Conservation (phyloP, 2,113 vertebrate species). For the Ptilonorhynchus violaceus region DNA sequence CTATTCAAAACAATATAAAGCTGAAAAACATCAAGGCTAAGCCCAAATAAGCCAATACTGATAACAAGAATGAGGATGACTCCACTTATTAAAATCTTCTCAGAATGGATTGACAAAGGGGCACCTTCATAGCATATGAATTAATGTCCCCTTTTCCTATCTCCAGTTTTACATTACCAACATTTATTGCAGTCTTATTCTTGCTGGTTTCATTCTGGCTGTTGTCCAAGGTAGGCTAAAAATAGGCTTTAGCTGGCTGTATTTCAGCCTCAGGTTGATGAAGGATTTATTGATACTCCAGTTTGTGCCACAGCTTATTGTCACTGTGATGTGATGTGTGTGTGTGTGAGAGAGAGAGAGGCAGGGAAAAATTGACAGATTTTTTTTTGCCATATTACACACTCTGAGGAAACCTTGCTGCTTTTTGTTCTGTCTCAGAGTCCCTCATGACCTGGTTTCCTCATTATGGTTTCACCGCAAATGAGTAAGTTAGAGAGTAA, state of each 20-base stretch:
- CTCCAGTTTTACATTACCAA: background rate
- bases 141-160: constrained; percentile 22
- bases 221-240: constrained; percentile 50
- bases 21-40: background rate
- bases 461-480: background rate
- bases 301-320: constrained; percentile 45
- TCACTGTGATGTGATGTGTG: constrained; percentile 20
- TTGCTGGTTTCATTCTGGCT: constrained; percentile 78
- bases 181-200: constrained; percentile 76
- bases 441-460: background rate
- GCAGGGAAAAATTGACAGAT: background rate
- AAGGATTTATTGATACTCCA: constrained; percentile 71
- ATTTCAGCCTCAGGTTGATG: constrained; percentile 61
- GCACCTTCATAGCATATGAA: background rate
- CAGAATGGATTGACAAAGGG: background rate
- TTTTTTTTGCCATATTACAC: background rate
- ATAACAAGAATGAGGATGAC: background rate
- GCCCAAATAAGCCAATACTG: background rate
- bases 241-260: constrained; percentile 23
- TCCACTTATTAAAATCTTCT: background rate
- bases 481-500: background rate
- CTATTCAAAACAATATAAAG: background rate
- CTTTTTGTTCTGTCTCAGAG: constrained; percentile 11
- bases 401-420: constrained; percentile 1
- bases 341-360: background rate